Conservation (phyloP, 2,888 invertebrate species). For the Drosophila cognata region DNA sequence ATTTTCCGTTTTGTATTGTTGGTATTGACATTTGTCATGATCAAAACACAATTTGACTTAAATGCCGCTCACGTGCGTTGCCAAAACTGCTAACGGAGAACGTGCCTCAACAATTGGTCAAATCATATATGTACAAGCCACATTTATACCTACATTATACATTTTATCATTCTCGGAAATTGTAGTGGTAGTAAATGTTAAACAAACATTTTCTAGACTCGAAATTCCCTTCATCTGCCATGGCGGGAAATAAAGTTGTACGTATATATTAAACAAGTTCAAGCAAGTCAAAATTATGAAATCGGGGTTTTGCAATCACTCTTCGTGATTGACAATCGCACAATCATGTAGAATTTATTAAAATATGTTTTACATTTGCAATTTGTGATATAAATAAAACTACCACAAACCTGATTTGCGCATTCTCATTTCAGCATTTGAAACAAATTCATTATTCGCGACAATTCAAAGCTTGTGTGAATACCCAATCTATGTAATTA, state of each 20-base stretch:
- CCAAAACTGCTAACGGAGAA: slow-evolving; percentile 43
- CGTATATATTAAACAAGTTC: background rate
- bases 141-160: slow-evolving; percentile 4
- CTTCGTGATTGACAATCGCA: background rate
- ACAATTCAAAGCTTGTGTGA: slow-evolving; percentile 16
- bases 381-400: background rate
- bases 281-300: slow-evolving; percentile 3
- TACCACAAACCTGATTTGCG: slow-evolving; percentile 9
- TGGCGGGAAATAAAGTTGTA: background rate
- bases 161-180: slow-evolving; percentile 1
- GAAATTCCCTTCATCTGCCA: background rate
- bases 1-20: slow-evolving; percentile 3
- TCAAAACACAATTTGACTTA: slow-evolving; percentile 49
- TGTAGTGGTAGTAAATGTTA: background rate
- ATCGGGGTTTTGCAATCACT: slow-evolving; percentile 12
- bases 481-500: slow-evolving; percentile 24
- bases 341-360: background rate
- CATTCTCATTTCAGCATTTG: slow-evolving; percentile 8
- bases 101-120: slow-evolving; percentile 52
- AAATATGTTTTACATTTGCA: background rate
- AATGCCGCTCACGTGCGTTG: slow-evolving; percentile 53
- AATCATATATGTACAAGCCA: slow-evolving; percentile 6
- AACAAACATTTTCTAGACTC: background rate
- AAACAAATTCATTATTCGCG: slow-evolving; percentile 2
- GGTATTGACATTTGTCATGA: slow-evolving; percentile 43